phyloP scores from a whole-genome alignment of 1,140 invertebrate species.

The Andrena cerasifolii region DNA sequence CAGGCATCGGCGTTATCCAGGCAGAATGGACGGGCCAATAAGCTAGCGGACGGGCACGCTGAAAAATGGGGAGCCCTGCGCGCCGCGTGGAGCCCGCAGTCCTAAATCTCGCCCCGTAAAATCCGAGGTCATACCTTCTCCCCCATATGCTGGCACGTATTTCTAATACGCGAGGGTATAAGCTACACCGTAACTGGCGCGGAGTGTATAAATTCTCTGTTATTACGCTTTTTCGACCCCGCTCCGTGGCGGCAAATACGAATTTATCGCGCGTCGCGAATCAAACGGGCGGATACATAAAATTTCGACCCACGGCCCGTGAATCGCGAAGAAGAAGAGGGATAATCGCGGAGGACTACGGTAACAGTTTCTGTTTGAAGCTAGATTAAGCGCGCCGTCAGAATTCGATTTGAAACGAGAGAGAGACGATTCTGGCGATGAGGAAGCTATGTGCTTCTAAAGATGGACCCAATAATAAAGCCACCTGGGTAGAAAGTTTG shows the following conservation, averaged over 20 bases:
- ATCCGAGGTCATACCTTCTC: constrained; percentile 14
- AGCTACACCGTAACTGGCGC: no score
- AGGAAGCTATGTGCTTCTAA: no score
- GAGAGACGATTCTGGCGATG: no score
- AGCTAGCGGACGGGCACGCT: constrained; percentile 10
- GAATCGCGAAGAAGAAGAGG: background rate
- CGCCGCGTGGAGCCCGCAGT: background rate
- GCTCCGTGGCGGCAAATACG: constrained; percentile 11
- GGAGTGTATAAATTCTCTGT: constrained; percentile 35
- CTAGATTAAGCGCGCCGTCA: no score
- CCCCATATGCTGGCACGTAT: background rate
- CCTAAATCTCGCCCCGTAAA: constrained; percentile 41
- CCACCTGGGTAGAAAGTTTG: no score
- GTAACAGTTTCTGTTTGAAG: background rate
- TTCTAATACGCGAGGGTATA: constrained; percentile 10
- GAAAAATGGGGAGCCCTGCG: constrained; percentile 36
- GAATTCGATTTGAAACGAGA: no score
- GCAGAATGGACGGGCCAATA: constrained; percentile 26
- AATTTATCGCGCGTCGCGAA: constrained; percentile 44
- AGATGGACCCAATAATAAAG: no score
- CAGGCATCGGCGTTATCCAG: background rate
- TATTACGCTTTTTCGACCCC: constrained; percentile 16
- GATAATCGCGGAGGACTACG: background rate
- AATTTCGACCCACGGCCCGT: background rate
- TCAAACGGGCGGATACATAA: constrained; percentile 30